These are phyloP conservation scores for Melopsittacus undulatus DNA, from an alignment of 2,797 vertebrate genomes.

Conservation along the genomic window DNA sequence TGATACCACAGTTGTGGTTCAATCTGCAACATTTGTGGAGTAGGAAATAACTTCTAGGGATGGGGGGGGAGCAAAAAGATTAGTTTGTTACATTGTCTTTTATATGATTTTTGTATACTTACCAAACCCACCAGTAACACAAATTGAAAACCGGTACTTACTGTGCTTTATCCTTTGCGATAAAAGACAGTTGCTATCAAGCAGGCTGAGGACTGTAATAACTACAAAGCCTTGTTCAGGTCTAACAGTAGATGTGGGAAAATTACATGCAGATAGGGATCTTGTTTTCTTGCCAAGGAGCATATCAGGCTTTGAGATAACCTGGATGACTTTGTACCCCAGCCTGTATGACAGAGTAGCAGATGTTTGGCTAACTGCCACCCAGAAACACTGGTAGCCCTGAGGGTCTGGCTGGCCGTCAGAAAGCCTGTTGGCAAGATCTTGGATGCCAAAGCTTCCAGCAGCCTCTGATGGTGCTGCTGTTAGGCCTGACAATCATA, in stretches of 20 bases:
- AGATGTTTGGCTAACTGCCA: background rate
- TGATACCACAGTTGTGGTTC: background rate
- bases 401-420: background rate
- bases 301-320: background rate
- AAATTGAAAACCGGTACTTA: background rate
- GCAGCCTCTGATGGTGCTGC: background rate
- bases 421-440: background rate
- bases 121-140: background rate
- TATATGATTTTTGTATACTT: background rate
- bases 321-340: background rate
- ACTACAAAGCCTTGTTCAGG: background rate
- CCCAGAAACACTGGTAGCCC: background rate
- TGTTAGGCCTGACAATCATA: background rate
- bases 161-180: background rate
- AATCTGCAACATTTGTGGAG: background rate
- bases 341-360: background rate
- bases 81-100: background rate
- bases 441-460: background rate
- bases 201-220: background rate
- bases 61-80: background rate
- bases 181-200: background rate
- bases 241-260: background rate
- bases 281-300: background rate
- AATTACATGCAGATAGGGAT: background rate
- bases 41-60: background rate